These are phyloP conservation scores for Polypedilum vanderplanki DNA, from an alignment of 1,140 invertebrate species.

Conservation along the genomic window DNA sequence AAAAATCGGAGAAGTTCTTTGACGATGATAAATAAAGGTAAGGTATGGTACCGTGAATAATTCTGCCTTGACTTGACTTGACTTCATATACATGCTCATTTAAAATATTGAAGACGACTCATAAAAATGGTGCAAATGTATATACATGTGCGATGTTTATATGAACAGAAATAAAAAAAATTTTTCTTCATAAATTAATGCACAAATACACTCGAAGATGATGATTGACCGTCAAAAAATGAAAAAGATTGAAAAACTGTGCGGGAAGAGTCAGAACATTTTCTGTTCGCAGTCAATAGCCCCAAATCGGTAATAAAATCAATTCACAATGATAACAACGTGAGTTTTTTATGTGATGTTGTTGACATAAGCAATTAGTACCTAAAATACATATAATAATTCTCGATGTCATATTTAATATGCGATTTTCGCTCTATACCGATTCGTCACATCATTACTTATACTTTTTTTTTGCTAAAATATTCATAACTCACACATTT, in stretches of 20 bases:
- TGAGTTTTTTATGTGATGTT: not conserved
- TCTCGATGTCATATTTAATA: too few species aligned
- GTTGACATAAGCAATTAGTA: conserved; percentile 13
- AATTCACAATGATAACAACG: not conserved
- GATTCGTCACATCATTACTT: not conserved
- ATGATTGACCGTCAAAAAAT: conserved; percentile 4
- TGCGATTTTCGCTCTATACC: not conserved
- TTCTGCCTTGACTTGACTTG: too few species aligned
- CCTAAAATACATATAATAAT: not conserved
- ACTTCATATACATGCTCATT: too few species aligned
- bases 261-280: not conserved
- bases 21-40: too few species aligned
- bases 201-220: conserved; percentile 1
- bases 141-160: conserved; percentile 7
- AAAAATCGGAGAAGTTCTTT: too few species aligned
- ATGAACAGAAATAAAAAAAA: not conserved
- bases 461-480: not conserved
- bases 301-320: not conserved
- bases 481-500: not conserved
- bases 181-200: conserved; percentile 23
- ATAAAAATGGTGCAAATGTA: not conserved
- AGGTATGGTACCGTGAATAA: too few species aligned
- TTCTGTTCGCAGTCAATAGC: not conserved
- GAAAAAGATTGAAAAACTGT: too few species aligned
- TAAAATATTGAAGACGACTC: too few species aligned